Conservation (phyloP, 2,797 vertebrate genomes). For the Morus bassanus region DNA sequence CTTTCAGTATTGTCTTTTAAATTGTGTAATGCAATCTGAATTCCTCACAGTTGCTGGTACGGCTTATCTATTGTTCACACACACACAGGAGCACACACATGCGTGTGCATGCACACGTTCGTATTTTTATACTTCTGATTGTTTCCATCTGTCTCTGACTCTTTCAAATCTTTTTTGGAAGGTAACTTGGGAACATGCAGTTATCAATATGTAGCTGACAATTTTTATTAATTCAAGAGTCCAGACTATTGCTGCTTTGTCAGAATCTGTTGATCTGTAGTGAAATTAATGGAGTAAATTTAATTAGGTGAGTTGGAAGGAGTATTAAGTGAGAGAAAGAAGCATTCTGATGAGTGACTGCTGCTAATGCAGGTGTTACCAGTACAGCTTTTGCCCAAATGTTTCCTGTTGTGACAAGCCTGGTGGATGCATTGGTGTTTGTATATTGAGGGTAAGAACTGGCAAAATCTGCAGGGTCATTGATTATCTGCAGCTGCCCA, state of each 20-base stretch:
- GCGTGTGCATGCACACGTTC: rapidly evolving
- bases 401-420: background rate
- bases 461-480: background rate
- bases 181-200: background rate
- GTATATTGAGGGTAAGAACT: background rate
- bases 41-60: background rate
- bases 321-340: background rate
- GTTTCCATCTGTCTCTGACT: background rate
- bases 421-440: background rate
- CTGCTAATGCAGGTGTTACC: background rate
- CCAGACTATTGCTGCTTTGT: background rate
- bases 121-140: background rate
- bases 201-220: background rate
- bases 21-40: background rate
- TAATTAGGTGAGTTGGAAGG: background rate
- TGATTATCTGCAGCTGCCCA: background rate
- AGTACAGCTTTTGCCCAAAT: background rate
- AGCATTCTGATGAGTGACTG: background rate
- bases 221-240: background rate
- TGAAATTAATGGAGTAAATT: background rate
- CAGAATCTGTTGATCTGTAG: background rate
- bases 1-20: background rate
- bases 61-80: background rate
- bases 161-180: background rate
- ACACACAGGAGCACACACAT: background rate